Conservation (phyloP, 1,140 invertebrate species). For the Chionoecetes opilio region DNA sequence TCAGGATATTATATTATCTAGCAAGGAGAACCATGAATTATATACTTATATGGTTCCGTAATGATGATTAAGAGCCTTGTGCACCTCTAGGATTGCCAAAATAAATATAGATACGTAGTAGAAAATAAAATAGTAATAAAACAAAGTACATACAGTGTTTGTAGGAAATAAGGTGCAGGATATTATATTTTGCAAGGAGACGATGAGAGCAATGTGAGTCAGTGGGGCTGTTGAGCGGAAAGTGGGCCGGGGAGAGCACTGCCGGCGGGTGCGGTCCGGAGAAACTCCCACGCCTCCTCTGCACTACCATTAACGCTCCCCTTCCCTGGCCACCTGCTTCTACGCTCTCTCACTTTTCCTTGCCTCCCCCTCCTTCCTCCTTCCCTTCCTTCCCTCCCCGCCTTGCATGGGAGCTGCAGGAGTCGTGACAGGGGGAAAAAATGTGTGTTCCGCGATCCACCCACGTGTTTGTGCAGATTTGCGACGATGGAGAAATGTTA, state of each 20-base stretch:
- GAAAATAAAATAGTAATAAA: too few species aligned
- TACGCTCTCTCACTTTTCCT: conserved; percentile 20
- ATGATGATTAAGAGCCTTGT: too few species aligned
- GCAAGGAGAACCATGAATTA: too few species aligned
- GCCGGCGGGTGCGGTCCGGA: background rate
- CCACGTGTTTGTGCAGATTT: too few species aligned
- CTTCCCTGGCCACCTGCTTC: conserved; percentile 11
- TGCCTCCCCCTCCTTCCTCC: background rate
- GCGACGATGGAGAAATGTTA: too few species aligned
- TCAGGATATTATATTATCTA: background rate
- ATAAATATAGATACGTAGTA: too few species aligned
- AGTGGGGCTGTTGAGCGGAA: background rate
- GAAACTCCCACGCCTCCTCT: conserved; percentile 5
- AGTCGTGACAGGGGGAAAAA: background rate
- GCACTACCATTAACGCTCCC: background rate
- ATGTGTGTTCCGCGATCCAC: background rate
- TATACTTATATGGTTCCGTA: too few species aligned
- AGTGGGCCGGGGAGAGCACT: background rate
- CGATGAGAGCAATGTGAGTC: background rate
- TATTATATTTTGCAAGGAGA: background rate
- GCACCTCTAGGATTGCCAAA: too few species aligned
- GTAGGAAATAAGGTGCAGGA: conserved; percentile 14
- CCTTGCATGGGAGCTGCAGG: background rate
- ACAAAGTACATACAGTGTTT: too few species aligned
- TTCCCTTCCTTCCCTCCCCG: background rate